Percentiles rank a stretch among this genome's conserved stretches.
Conservation (phyloP, 2,113 vertebrate species). For the Triplophysa dalaica region DNA sequence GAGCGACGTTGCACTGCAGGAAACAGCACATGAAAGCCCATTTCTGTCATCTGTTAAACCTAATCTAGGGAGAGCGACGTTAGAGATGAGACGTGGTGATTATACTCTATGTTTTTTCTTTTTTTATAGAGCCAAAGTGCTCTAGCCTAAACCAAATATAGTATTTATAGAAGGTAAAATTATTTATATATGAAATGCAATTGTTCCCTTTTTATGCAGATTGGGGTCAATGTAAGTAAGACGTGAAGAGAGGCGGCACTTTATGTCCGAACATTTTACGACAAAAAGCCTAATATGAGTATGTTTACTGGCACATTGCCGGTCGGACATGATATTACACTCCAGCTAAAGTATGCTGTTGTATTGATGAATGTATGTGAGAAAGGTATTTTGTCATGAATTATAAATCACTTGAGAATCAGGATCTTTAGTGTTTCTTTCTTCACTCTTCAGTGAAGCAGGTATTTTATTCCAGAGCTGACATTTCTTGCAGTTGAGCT, state of each 20-base stretch:
- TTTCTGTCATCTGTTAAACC: not conserved
- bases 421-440: slow-evolving; percentile 9
- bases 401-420: not conserved
- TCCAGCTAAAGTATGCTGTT: slow-evolving; percentile 22
- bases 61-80: not conserved
- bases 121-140: not conserved
- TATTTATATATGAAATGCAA: slow-evolving; percentile 10
- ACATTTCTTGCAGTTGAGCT: slow-evolving; percentile 21
- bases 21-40: not conserved
- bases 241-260: slow-evolving; percentile 39
- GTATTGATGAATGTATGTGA: slow-evolving; percentile 31
- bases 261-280: slow-evolving; percentile 18
- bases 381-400: slow-evolving; percentile 20
- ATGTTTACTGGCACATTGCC: slow-evolving; percentile 15
- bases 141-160: slow-evolving; percentile 45
- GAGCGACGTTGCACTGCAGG: slow-evolving; percentile 14
- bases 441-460: not conserved
- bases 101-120: not conserved
- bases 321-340: not conserved
- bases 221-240: slow-evolving; percentile 11
- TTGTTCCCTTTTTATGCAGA: slow-evolving; percentile 27
- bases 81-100: not conserved
- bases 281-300: not conserved
- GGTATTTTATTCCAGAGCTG: slow-evolving; percentile 20
- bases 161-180: slow-evolving; percentile 16